These are phyloP conservation scores for Dendronephthya gigantea DNA, from an alignment of 64 coral and sea anemone species.

Conservation along the genomic window DNA sequence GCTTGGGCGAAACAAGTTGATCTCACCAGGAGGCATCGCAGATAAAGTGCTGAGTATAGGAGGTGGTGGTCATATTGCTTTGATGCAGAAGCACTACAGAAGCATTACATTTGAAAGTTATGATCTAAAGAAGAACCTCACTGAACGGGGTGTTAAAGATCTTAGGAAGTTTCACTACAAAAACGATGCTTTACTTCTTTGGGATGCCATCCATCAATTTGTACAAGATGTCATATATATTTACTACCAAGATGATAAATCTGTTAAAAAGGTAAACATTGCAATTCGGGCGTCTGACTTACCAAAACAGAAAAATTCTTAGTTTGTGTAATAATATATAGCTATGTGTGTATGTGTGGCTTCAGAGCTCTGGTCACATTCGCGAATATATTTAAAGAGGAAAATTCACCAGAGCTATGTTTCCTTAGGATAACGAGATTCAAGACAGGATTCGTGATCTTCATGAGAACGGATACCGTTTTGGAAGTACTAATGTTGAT, in stretches of 20 bases:
- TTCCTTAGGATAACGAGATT: conserved; percentile 28
- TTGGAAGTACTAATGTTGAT: conserved; percentile 26
- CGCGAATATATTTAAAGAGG: no score
- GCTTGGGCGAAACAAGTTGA: conserved; percentile 30
- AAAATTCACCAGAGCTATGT: background rate
- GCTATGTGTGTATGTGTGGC: no score
- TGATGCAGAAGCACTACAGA: conserved; percentile 41
- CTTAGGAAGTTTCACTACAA: conserved; percentile 30
- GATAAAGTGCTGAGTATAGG: conserved; percentile 35
- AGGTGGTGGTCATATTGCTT: conserved; percentile 25
- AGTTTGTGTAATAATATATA: no score
- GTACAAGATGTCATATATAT: background rate
- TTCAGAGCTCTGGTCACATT: no score
- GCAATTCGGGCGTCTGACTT: no score
- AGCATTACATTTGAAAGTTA: conserved; percentile 30
- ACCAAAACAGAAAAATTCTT: no score
- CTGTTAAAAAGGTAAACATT: background rate
- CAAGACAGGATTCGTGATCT: conserved; percentile 44
- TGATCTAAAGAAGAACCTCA: conserved; percentile 20
- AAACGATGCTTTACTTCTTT: conserved; percentile 27
- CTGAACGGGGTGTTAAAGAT: conserved; percentile 26
- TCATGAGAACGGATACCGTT: conserved; percentile 45
- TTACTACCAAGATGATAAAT: background rate
- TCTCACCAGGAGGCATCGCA: conserved; percentile 29
- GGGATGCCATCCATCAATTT: background rate